A percentile compares a stretch with the other conserved stretches of the same genome.
Conservation (phyloP, 2,113 vertebrate genomes). For the Phrynosoma blainvillii region DNA sequence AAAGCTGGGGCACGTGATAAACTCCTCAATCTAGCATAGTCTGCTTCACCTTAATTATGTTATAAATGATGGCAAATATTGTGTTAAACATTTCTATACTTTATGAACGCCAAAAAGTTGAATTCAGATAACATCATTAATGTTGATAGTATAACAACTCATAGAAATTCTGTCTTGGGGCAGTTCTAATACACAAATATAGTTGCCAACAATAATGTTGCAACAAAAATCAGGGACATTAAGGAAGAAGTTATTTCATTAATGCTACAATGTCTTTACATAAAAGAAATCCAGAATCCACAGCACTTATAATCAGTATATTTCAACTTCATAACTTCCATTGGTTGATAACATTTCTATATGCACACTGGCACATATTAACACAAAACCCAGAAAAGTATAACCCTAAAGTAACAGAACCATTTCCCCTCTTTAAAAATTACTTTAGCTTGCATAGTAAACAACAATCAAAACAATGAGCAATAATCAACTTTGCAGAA, state of each 20-base stretch:
- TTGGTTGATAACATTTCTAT: neutral
- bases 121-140: neutral
- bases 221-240: no score
- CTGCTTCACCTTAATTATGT: neutral
- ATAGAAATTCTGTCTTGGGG: neutral
- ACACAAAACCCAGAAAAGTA: neutral
- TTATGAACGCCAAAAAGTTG: neutral
- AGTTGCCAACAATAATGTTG: neutral
- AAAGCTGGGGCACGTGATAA: no score
- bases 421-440: slow-evolving; percentile 17
- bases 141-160: neutral
- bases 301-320: neutral
- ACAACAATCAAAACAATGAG: neutral
- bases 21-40: neutral
- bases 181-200: neutral
- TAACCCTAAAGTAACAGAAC: neutral
- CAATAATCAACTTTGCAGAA: slow-evolving; percentile 21
- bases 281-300: neutral
- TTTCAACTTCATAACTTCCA: neutral
- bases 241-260: neutral
- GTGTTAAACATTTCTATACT: neutral
- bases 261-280: neutral
- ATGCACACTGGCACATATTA: neutral
- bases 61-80: neutral
- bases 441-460: neutral